Evolutionary conservation across 2,113 vertebrate genomes (phyloP).

Genomic region (Brachionichthys hirsutus): DNA sequence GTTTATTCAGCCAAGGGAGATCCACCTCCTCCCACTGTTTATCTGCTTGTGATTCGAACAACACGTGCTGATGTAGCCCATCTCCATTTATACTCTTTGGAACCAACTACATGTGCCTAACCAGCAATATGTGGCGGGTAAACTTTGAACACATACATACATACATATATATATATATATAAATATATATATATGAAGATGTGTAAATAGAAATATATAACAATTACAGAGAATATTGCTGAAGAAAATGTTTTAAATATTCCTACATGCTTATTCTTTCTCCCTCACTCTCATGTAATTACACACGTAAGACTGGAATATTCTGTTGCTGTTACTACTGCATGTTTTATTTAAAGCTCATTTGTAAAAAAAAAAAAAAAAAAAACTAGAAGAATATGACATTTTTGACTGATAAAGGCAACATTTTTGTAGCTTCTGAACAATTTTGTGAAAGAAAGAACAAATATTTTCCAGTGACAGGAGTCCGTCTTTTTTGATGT

Average conservation of each 20-base stretch:
- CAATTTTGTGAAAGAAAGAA: slow-evolving; percentile 35
- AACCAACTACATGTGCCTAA: slow-evolving; percentile 80
- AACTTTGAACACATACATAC: slow-evolving; percentile 72
- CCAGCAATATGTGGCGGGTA: slow-evolving; percentile 78
- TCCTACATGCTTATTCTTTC: slow-evolving; percentile 36
- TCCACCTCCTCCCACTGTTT: slow-evolving; percentile 61
- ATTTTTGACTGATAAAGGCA: slow-evolving; percentile 41
- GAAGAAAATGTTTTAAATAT: slow-evolving; percentile 62
- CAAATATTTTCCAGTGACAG: slow-evolving; percentile 44
- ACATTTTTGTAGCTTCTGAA: slow-evolving; percentile 58
- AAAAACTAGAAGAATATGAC: slow-evolving; percentile 28
- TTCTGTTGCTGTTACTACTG: slow-evolving; percentile 63
- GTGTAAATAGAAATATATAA: slow-evolving; percentile 69
- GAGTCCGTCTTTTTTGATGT: slow-evolving; percentile 17
- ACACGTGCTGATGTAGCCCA: slow-evolving; percentile 59
- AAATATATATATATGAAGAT: slow-evolving; percentile 17
- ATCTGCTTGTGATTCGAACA: slow-evolving; percentile 64
- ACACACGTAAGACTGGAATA: slow-evolving; percentile 39
- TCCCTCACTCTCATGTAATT: slow-evolving; percentile 44
- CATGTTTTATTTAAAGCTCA: slow-evolving; percentile 69
- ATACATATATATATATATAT: slow-evolving; percentile 47
- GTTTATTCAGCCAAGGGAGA: slow-evolving; percentile 64
- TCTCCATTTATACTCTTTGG: slow-evolving; percentile 59
- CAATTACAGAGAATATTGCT: slow-evolving; percentile 62
- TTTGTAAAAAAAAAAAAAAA: too few species aligned